Percentiles rank a stretch among this genome's conserved stretches.
Conservation (phyloP, 2,113 vertebrate genomes). For the Aegithalos caudatus region DNA sequence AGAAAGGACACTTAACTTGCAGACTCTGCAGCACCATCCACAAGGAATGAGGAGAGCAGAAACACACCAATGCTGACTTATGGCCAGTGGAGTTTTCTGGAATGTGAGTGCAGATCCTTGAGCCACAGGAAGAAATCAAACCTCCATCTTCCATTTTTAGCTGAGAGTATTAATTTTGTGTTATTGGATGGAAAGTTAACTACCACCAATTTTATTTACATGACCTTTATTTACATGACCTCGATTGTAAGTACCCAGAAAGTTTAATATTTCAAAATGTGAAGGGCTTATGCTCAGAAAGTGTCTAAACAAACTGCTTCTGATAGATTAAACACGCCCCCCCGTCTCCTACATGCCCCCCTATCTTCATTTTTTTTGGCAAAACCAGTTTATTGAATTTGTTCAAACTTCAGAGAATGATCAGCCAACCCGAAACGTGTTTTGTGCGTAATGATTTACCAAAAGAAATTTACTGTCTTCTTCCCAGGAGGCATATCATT, state of each 20-base stretch:
- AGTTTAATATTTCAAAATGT: not conserved
- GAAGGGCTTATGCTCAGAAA: not conserved
- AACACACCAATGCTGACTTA: not conserved
- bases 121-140: not conserved
- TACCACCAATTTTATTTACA: not conserved
- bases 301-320: not conserved
- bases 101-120: not conserved
- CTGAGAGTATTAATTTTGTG: not conserved
- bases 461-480: not conserved
- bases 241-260: not conserved
- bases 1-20: not conserved
- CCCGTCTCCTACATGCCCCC: no score
- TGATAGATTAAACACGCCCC: not conserved
- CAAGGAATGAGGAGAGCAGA: not conserved
- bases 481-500: not conserved
- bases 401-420: not conserved
- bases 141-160: not conserved
- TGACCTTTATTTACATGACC: not conserved
- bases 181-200: not conserved
- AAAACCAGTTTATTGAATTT: not conserved
- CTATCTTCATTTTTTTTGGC: not conserved
- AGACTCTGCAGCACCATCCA: not conserved
- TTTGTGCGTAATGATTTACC: not conserved
- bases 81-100: not conserved
- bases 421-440: not conserved